Conservation (phyloP, 2,113 vertebrate genomes). For the Lepidothrix coronata region DNA sequence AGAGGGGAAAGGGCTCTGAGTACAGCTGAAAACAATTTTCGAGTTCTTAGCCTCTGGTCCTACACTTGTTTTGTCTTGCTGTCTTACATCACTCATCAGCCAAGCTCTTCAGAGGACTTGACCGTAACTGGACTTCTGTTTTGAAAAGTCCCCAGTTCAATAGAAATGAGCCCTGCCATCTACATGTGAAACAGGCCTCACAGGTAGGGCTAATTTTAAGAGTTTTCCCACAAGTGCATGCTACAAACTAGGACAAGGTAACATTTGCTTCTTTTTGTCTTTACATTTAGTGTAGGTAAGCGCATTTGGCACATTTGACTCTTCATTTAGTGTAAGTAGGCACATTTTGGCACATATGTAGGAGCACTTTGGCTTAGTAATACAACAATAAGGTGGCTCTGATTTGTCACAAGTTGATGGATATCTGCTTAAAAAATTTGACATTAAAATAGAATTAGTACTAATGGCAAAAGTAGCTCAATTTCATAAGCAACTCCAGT, state of each 20-base stretch:
- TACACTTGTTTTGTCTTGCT: background rate
- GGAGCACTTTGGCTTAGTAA: background rate
- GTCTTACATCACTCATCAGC: background rate
- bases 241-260: background rate
- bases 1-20: background rate
- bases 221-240: background rate
- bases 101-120: background rate
- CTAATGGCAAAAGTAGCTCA: constrained; percentile 48
- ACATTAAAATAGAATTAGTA: constrained; percentile 60
- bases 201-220: background rate
- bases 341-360: background rate
- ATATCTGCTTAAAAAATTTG: constrained; percentile 22
- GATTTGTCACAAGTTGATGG: constrained; percentile 3
- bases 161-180: background rate
- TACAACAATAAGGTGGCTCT: background rate
- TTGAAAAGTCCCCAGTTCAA: background rate
- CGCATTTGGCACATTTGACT: background rate
- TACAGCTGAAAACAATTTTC: background rate
- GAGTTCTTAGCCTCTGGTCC: background rate
- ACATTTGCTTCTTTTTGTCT: background rate
- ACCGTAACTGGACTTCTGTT: background rate
- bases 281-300: background rate
- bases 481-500: constrained; percentile 42
- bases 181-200: background rate
- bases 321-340: background rate